Conservation (phyloP, 2,797 vertebrate genomes). For the Pseudochirops corinnae region DNA sequence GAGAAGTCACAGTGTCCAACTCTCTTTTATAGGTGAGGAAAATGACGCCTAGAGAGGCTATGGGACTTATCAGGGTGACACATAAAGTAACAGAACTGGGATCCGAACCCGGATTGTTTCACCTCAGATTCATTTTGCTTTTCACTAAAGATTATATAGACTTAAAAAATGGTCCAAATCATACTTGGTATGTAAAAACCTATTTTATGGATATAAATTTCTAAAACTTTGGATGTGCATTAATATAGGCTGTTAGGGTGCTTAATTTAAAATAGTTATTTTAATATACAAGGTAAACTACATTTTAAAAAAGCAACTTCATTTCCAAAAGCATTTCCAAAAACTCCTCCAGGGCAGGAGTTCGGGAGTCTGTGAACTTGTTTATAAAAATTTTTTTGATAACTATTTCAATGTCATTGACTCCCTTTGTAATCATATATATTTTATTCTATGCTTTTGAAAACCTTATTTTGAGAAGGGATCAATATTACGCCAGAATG, state of each 20-base stretch:
- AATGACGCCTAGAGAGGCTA: not conserved
- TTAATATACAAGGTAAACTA: not conserved
- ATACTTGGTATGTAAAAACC: constrained; percentile 41
- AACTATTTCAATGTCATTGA: not conserved
- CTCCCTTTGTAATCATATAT: not conserved
- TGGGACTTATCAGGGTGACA: not conserved
- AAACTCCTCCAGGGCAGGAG: not conserved
- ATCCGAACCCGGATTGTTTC: not conserved
- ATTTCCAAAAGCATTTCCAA: not conserved
- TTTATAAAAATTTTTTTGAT: not conserved
- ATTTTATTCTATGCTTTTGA: not conserved
- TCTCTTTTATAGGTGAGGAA: not conserved
- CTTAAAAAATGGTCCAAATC: constrained; percentile 32
- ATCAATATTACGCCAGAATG: not conserved
- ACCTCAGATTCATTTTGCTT: not conserved
- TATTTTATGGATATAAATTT: constrained; percentile 27
- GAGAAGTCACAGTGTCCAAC: not conserved
- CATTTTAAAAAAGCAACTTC: not conserved
- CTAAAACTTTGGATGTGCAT: constrained; percentile 32
- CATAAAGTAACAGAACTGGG: not conserved
- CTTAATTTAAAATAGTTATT: constrained; percentile 49
- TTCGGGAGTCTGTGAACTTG: not conserved
- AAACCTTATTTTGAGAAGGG: not conserved
- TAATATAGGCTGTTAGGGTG: constrained; percentile 29
- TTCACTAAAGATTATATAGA: constrained; percentile 4